Percentiles rank a stretch among this genome's conserved stretches.
Evolutionary conservation across 2,888 invertebrate species (phyloP).

Genomic region (Hyppa rectilinea): DNA sequence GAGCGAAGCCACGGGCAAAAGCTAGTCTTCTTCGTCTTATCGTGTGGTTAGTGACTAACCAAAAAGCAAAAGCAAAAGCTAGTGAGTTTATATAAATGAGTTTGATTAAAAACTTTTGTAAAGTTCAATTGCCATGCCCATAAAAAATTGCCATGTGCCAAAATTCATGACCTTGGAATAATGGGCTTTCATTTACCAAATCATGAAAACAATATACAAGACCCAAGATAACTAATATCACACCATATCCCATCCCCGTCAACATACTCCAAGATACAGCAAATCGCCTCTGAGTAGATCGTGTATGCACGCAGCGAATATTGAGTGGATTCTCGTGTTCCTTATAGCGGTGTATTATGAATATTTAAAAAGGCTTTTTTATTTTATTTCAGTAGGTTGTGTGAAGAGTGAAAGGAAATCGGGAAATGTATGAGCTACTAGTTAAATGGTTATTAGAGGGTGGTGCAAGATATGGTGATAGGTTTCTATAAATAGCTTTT

Average conservation of each 20-base stretch:
- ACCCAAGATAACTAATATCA: not conserved
- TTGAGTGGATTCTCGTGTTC: slow-evolving; percentile 75
- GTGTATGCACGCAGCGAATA: slow-evolving; percentile 64
- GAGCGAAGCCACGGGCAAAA: no score
- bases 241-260: slow-evolving; percentile 29
- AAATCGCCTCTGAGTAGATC: slow-evolving; percentile 60
- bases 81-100: no score
- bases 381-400: slow-evolving; percentile 31
- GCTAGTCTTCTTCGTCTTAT: no score
- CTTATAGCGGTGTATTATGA: slow-evolving; percentile 60
- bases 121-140: no score
- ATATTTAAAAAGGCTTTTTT: slow-evolving; percentile 59
- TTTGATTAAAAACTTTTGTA: no score
- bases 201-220: not conserved
- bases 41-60: no score
- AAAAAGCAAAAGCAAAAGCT: no score
- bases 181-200: not conserved
- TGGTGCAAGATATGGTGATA: no score
- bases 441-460: not conserved
- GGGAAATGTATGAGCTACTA: slow-evolving; percentile 20
- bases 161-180: not conserved
- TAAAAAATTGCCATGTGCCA: not conserved
- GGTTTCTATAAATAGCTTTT: no score
- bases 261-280: slow-evolving; percentile 54
- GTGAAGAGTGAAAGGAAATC: slow-evolving; percentile 5